Percentiles rank a stretch among this genome's conserved stretches.
phyloP scores from a whole-genome alignment of 53 echinoderm and acorn worm species.

The Patiria pectinifera region DNA sequence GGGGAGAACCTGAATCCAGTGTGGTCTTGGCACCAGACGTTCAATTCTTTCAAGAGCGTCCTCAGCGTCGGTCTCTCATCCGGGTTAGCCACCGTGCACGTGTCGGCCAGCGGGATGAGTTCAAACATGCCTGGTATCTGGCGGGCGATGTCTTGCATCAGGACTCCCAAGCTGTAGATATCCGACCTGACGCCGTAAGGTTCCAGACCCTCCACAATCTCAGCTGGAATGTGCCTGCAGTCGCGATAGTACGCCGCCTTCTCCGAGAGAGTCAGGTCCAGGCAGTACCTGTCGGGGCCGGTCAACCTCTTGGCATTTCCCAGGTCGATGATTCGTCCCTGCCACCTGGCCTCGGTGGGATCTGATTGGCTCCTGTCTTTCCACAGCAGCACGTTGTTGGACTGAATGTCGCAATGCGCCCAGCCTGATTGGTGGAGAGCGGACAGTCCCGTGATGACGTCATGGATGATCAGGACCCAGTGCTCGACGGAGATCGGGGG shows the following conservation, averaged over 20 bases:
- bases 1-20: slow-evolving; percentile 33
- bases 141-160: slow-evolving; percentile 30
- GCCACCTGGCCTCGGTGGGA: neutral
- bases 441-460: slow-evolving; percentile 24
- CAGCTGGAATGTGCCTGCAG: slow-evolving; percentile 34
- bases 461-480: slow-evolving; percentile 34
- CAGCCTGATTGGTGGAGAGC: slow-evolving; percentile 50
- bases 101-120: neutral
- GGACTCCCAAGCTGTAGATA: slow-evolving; percentile 37
- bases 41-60: slow-evolving; percentile 18
- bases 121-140: neutral
- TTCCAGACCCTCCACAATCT: slow-evolving; percentile 45
- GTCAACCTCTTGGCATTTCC: slow-evolving; percentile 47
- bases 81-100: neutral
- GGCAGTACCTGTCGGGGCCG: slow-evolving; percentile 1
- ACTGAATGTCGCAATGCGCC: slow-evolving; percentile 62
- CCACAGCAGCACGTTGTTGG: slow-evolving; percentile 59
- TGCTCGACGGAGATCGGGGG: slow-evolving; percentile 11
- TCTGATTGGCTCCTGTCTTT: slow-evolving; percentile 10
- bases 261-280: slow-evolving; percentile 12
- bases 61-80: slow-evolving; percentile 4
- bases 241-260: slow-evolving; percentile 40
- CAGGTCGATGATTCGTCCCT: slow-evolving; percentile 54
- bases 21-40: slow-evolving; percentile 30
- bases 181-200: slow-evolving; percentile 40